Conservation (phyloP, 2,113 vertebrate species). For the Mormyrus lacerda region DNA sequence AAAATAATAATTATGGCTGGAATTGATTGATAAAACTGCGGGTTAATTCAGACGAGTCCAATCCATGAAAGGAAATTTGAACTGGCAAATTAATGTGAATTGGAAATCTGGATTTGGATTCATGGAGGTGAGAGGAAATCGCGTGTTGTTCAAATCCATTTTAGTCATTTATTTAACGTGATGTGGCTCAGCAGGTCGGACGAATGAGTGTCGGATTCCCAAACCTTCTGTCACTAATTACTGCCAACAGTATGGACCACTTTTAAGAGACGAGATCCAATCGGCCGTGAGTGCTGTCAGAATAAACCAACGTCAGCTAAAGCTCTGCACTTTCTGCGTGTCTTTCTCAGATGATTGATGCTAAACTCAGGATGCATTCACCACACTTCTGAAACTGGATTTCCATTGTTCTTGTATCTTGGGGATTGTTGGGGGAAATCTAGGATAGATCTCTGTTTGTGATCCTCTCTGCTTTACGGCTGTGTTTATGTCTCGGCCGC, state of each 20-base stretch:
- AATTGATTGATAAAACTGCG: background rate
- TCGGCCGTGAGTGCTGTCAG: background rate
- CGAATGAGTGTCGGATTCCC: background rate
- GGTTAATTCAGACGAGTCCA: background rate
- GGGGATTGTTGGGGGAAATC: background rate
- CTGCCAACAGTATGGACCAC: background rate
- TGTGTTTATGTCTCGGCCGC: background rate
- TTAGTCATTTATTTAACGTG: background rate
- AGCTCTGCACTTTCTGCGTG: background rate
- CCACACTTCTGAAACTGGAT: background rate
- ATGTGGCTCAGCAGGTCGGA: background rate
- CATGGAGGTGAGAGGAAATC: background rate
- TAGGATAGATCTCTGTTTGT: background rate
- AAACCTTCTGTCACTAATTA: background rate
- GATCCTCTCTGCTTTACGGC: background rate
- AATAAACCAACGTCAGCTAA: background rate
- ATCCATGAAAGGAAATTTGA: background rate
- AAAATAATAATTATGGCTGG: background rate
- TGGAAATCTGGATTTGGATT: background rate
- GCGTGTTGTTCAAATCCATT: background rate
- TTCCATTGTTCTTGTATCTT: background rate
- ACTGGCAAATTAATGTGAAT: background rate
- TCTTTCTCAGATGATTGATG: background rate
- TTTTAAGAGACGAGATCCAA: background rate
- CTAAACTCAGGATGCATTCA: background rate